These are phyloP conservation scores for Caenorhabditis sulstoni DNA, from an alignment of 2,888 invertebrate genomes.

Conservation along the genomic window DNA sequence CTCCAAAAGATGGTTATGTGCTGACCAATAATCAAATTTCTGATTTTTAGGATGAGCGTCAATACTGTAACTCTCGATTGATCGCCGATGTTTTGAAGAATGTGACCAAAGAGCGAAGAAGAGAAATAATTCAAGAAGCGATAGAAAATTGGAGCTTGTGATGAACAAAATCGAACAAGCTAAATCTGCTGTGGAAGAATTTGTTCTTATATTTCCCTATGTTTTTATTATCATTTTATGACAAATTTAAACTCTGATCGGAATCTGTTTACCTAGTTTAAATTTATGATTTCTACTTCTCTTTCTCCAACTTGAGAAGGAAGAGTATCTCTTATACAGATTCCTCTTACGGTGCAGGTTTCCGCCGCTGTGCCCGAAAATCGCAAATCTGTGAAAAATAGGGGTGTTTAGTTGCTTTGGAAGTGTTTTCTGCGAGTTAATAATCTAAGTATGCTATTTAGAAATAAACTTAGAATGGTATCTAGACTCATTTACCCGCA, in stretches of 20 bases:
- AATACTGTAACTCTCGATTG: slow-evolving; percentile 36
- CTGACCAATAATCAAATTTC: slow-evolving; percentile 17
- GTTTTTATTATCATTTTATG: no score
- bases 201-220: neutral
- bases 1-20: slow-evolving; percentile 11
- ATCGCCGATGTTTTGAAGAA: slow-evolving; percentile 33
- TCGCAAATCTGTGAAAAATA: no score
- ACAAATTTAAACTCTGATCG: slow-evolving; percentile 10
- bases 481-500: no score
- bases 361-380: no score
- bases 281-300: slow-evolving; percentile 24
- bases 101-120: slow-evolving; percentile 27
- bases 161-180: slow-evolving; percentile 22
- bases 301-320: slow-evolving; percentile 7
- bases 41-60: slow-evolving; percentile 20
- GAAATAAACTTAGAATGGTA: no score
- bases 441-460: no score
- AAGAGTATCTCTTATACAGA: no score
- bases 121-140: slow-evolving; percentile 23
- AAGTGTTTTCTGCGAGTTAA: no score
- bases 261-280: slow-evolving; percentile 22
- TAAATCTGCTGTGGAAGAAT: slow-evolving; percentile 26
- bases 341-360: no score
- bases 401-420: no score
- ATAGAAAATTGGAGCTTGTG: slow-evolving; percentile 31